Evolutionary conservation across 2,888 invertebrate species (phyloP), one percentile per base, ranked within the genome.

Genomic region (Rhodophaea formosa): DNA sequence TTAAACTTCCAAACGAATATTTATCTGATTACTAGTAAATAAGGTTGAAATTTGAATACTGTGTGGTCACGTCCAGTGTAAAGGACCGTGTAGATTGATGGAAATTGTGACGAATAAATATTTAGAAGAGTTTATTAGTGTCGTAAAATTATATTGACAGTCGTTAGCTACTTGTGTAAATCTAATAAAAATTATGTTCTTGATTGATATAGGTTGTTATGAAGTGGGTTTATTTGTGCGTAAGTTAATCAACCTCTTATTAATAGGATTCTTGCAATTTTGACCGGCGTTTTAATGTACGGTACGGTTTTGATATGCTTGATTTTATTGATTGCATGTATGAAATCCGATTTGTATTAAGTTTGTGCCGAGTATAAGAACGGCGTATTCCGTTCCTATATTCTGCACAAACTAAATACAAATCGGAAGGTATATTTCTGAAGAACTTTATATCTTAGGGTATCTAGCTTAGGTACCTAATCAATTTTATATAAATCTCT

Each of bases 11-110:
- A 70, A 64, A 59, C 62, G 57, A 72, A 71, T 72, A 65, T 74
- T 61, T 66, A 70, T 70, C 72, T 68, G 79, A 73, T 65, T 59
- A 46, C 60, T 55, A 60, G 61, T 51, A 35, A 8, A 42, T 60
- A 70, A 63, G 61, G 57, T 60, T 62, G 54, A 53, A 43, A 58
- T 59, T 67, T 64, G 66, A 61, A 56, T 60, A 56, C 61, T 49
- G 30, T 52, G 57, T 57, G 62, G 53, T 57, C 59, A 59, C 62
- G 60, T 54, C 29, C 58, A 55, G 49, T 62, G 57, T 79, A 69
- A 67, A 67, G 74, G 69, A 63, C 67, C 32, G 54, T 59, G 51
- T 63, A 69, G 61, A 75, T 62, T 64, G 53, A 56, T 56, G 58
- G 55, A 12, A 15, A 17, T 16, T 39, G 30, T 51, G 12, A 54